These are phyloP conservation scores for Drosophila kambysellisi DNA, from an alignment of 2,888 invertebrate species.

Conservation along the genomic window DNA sequence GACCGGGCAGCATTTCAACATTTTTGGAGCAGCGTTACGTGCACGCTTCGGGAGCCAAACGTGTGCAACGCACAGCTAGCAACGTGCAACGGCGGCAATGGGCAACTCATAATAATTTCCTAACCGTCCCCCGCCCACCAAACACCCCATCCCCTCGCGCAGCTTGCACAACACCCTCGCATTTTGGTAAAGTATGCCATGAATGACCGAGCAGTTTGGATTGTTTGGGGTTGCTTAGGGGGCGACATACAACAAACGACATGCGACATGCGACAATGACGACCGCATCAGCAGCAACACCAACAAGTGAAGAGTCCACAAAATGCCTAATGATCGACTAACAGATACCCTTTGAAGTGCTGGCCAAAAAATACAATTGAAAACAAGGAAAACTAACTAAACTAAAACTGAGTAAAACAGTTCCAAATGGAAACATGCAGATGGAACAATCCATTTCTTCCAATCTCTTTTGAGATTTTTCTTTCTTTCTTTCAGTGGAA, in stretches of 20 bases:
- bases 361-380: neutral
- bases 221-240: neutral
- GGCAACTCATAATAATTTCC: slow-evolving; percentile 63
- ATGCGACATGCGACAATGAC: slow-evolving; percentile 49
- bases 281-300: slow-evolving; percentile 26
- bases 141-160: neutral
- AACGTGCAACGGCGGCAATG: slow-evolving; percentile 22
- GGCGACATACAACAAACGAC: slow-evolving; percentile 36
- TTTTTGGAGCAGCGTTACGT: slow-evolving; percentile 43
- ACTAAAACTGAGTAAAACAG: neutral
- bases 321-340: neutral
- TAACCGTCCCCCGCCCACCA: neutral
- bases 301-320: neutral
- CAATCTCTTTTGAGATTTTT: neutral
- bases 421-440: neutral
- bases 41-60: slow-evolving; percentile 32
- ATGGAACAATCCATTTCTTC: too few relatives aligned
- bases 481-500: neutral
- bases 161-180: neutral
- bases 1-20: slow-evolving; percentile 22
- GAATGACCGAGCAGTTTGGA: slow-evolving; percentile 76
- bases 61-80: slow-evolving; percentile 20
- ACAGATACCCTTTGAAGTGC: slow-evolving; percentile 9
- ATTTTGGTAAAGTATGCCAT: slow-evolving; percentile 77
- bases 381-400: neutral